phyloP scores from a whole-genome alignment of 2,113 vertebrate species.

The Guaruba guarouba region DNA sequence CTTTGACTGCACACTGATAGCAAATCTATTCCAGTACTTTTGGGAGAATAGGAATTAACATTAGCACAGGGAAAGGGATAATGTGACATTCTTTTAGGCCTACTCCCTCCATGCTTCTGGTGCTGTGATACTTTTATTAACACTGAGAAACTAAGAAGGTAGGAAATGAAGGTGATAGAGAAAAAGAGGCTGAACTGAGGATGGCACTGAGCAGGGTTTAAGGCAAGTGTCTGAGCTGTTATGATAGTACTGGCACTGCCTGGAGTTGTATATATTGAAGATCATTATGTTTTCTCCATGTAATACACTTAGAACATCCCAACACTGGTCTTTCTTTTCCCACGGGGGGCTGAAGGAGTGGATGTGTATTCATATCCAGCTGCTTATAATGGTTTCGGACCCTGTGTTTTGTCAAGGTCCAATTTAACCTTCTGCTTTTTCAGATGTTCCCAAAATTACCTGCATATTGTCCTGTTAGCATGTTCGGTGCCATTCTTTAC shows the following conservation, averaged over 20 bases:
- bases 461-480: not conserved
- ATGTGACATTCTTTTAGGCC: not conserved
- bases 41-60: not conserved
- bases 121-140: not conserved
- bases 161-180: not conserved
- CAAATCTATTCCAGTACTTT: not conserved
- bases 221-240: not conserved
- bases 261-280: not conserved
- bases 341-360: rapidly evolving
- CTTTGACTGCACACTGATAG: not conserved
- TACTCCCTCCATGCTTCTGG: not conserved
- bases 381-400: not conserved
- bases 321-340: not conserved
- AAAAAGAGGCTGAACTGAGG: not conserved
- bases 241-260: not conserved
- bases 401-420: not conserved
- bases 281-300: not conserved
- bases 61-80: not conserved
- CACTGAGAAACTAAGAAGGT: not conserved
- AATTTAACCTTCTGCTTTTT: not conserved
- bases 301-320: not conserved
- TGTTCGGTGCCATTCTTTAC: not conserved
- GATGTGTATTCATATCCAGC: not conserved
- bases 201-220: not conserved
- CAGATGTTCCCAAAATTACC: not conserved